Evolutionary conservation across 2,113 vertebrate genomes (phyloP).

Genomic region (Tyto alba): DNA sequence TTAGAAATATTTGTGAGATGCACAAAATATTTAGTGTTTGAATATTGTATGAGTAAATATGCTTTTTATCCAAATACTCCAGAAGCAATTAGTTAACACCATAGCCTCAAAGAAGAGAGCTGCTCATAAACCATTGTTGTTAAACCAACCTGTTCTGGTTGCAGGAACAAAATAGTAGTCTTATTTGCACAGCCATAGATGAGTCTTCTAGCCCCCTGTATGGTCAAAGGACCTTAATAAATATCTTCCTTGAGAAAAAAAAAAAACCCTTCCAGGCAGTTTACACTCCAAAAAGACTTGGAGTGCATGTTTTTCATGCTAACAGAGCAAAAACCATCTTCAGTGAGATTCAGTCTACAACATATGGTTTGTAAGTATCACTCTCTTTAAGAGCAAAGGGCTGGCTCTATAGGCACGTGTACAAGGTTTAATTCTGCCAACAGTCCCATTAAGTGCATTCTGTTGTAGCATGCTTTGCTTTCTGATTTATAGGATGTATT

Average conservation of each 20-base stretch:
- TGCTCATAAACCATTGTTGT: constrained; percentile 6
- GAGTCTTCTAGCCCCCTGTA: neutral
- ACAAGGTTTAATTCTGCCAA: neutral
- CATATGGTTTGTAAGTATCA: neutral
- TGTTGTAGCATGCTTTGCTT: neutral
- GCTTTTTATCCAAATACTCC: constrained; percentile 8
- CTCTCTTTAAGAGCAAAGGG: neutral
- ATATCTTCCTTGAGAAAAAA: neutral
- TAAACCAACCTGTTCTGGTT: neutral
- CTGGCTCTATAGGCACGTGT: rapidly evolving
- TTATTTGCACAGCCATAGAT: neutral
- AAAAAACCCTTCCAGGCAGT: neutral
- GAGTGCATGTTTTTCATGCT: neutral
- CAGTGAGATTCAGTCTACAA: neutral
- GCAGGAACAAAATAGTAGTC: neutral
- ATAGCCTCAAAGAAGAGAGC: neutral
- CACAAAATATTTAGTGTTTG: neutral
- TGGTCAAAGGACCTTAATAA: neutral
- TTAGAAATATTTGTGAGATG: neutral
- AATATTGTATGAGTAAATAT: neutral
- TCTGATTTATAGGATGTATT: neutral
- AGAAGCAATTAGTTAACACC: constrained; percentile 36
- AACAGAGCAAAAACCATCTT: neutral
- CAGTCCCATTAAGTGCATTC: neutral
- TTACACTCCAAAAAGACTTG: neutral